A percentile compares a stretch with the other conserved stretches of the same genome.
These are phyloP conservation scores for Pangasius mekongensis DNA, from an alignment of 2,797 vertebrate species.

Conservation along the genomic window DNA sequence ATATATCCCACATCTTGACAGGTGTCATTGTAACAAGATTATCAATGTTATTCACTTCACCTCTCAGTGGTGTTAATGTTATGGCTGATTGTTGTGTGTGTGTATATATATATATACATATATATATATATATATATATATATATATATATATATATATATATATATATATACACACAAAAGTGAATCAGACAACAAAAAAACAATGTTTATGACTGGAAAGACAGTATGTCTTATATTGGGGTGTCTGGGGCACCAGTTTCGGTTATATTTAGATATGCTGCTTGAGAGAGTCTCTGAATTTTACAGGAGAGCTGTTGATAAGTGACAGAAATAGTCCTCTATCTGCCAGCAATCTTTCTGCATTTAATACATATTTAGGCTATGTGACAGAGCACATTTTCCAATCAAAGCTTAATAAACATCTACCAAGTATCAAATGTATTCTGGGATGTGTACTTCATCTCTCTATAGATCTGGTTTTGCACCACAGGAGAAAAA, in stretches of 20 bases:
- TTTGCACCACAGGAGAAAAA: not conserved
- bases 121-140: no score
- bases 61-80: no score
- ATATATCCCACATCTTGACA: no score
- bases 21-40: no score
- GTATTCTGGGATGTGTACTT: no score
- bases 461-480: not conserved
- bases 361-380: constrained; percentile 5
- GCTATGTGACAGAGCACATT: not conserved
- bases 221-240: not conserved
- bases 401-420: not conserved
- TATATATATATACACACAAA: not conserved
- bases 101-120: no score
- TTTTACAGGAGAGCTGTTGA: not conserved
- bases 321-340: not conserved
- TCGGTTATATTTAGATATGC: not conserved
- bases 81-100: no score
- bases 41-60: no score
- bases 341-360: not conserved
- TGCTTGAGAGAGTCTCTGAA: not conserved
- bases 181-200: not conserved
- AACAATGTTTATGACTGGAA: not conserved
- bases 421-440: not conserved
- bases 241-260: not conserved
- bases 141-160: no score